These are phyloP conservation scores for Asteroscopus sphinx DNA, from an alignment of 2,888 invertebrate genomes.

Conservation along the genomic window DNA sequence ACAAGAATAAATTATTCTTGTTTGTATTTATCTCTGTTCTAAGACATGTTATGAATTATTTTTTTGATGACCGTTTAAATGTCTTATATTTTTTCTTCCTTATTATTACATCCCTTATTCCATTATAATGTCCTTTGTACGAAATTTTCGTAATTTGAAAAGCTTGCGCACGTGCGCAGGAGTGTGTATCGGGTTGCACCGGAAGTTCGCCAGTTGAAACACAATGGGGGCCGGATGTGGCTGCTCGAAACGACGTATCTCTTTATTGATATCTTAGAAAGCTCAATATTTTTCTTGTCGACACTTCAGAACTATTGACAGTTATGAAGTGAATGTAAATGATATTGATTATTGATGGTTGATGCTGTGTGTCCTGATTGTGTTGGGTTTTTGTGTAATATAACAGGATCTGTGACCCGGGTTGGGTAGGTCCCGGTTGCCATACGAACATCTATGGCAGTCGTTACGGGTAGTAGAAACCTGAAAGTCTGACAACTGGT, in stretches of 20 bases:
- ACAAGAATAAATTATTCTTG: too few species aligned
- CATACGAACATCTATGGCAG: too few species aligned
- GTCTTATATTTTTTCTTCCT: constrained; percentile 17
- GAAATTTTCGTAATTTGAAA: constrained; percentile 82
- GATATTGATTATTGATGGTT: constrained; percentile 67
- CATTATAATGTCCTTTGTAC: constrained; percentile 72
- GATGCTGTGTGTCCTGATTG: constrained; percentile 48
- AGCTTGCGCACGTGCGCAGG: constrained; percentile 89
- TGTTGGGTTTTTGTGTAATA: constrained; percentile 25
- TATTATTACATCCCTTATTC: constrained; percentile 39
- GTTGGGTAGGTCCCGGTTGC: too few species aligned
- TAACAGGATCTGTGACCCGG: too few species aligned
- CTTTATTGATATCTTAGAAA: constrained; percentile 89
- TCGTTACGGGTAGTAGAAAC: too few species aligned
- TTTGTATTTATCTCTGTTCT: too few species aligned
- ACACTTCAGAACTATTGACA: constrained; percentile 78
- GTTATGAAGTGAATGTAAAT: constrained; percentile 70
- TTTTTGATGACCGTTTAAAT: constrained; percentile 7
- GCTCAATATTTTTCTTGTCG: constrained; percentile 86
- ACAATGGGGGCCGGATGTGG: constrained; percentile 89
- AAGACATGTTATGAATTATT: neutral
- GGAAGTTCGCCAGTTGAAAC: constrained; percentile 84
- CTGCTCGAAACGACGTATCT: constrained; percentile 88
- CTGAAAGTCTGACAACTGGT: too few species aligned
- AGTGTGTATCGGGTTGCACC: constrained; percentile 89